Evolutionary conservation across 2,888 invertebrate genomes (phyloP), one percentile per base, ranked within the genome.

Genomic region (Archips crataeganus): DNA sequence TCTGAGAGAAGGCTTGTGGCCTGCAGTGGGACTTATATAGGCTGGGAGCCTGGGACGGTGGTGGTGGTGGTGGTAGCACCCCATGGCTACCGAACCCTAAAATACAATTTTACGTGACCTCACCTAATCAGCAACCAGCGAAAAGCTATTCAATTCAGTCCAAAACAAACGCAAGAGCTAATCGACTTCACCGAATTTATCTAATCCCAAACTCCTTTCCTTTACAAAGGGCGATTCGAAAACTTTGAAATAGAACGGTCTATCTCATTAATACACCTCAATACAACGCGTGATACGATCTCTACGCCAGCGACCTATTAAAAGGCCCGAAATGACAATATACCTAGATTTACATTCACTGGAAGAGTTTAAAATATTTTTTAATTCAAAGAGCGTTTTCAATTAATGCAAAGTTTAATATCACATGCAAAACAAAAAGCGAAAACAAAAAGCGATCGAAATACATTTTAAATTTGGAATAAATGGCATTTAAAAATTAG

Each of bases 231-330:
- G 3, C 51, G 71, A 71, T 71, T 60, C 69, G 69, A 77, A 78
- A 87, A 89, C 82, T 87, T 88, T 81, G 80, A 82, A 84, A 82
- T 78, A 78, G 78, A 82, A 80, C 79, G 76, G 79, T 81, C 79
- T 80, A 80, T 77, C 90, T 90, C 89, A 89, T 91, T 91, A 91
- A 88, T 92, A 84, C 89, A 91, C 90, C 90, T 92, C 92, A 91
- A 89, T 91, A 90, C 91, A 91, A 87, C 84, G 82, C 76, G 76
- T 39, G 92, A 91, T 92, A 87, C 66, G 74, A 92, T 92, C 91
- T 91, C 84, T 90, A 90, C 84, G 87, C 84, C 90, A 85, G 84
- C 80, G 83, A 87, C 87, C 85, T 88, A 91, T 90, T 90, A 89
- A 90, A 91, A 90, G 87, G 90, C 83, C 89, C 87, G 79, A 87